Base-by-base conservation (phyloP, 2,888 invertebrate species). In the Strigamia crassipes region DNA sequence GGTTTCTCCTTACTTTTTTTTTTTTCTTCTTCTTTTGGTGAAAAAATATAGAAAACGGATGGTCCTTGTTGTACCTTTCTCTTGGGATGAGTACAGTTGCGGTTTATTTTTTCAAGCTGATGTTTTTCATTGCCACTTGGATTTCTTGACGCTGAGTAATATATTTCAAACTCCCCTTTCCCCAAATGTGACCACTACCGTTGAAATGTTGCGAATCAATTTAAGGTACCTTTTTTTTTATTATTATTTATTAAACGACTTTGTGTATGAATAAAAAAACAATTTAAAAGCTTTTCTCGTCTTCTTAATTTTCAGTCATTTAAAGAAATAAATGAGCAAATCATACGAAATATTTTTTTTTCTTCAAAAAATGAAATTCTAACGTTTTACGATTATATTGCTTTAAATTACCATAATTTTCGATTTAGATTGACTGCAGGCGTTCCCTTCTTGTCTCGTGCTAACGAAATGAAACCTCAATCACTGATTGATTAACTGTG, bases 401-500 rank as follows among this genome's bases (percentile, higher is more conserved):
- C 12, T 66, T 66, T 66, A 66, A 66, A 23, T 10, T 66, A 66
- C 46, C 46, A 46, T 46, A 12, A 46, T 46, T 66, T 66, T 66
- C 61, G 21, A 66, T 66, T 66, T 46, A 18, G 61, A 66, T 66
- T 66, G 21, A 18, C 3, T 66, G 61, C 23, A 21, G 61, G 61
- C 61, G 18, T 66, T 66, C 12, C 61, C 12, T 21, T 21, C 21
- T 18, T 66, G 61, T 61, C 18, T 9, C n/a, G 9, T 61, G 15
- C 15, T 61, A 61, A 66, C 61, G 18, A 66, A 18, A 66, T 23
- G n/a, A 10, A 23, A 23, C 21, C 61, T 66, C 61, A 66, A 66
- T 66, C 21, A 66, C 12, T 66, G 61, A 66, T 66, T 66, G 61
- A 66, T 66, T 66, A 66, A 66, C 61, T 21, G 12, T 15, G n/a